phyloP scores from a whole-genome alignment of 2,797 vertebrate species.

The Mionectes olivaceus region DNA sequence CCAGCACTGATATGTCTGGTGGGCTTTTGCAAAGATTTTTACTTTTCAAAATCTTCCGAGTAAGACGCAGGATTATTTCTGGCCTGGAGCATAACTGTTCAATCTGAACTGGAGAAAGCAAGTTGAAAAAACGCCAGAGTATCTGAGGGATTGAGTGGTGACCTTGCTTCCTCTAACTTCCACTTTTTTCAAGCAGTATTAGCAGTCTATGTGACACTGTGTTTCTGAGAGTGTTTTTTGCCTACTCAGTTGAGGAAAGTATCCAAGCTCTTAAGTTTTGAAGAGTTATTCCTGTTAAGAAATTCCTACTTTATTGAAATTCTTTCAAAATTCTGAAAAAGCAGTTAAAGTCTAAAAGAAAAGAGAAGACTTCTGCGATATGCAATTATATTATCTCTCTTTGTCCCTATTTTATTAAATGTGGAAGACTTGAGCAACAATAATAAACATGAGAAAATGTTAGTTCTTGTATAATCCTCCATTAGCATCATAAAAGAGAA shows the following conservation, averaged over 20 bases:
- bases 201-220: neutral
- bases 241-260: neutral
- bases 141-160: neutral
- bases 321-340: conserved; percentile 3
- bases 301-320: neutral
- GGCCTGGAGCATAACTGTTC: neutral
- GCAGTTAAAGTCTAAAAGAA: neutral
- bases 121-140: neutral
- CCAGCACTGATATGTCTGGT: neutral
- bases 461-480: neutral
- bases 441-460: conserved; percentile 50
- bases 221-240: neutral
- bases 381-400: conserved; percentile 29
- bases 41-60: neutral
- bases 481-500: conserved; percentile 40
- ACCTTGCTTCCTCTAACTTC: neutral
- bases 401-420: neutral
- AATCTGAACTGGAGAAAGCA: neutral
- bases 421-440: conserved; percentile 21
- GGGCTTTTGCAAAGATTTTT: neutral
- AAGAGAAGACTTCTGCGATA: neutral
- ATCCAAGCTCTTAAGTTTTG: neutral
- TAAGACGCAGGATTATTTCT: neutral
- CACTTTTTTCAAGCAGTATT: neutral
- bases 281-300: neutral